Percentiles rank a stretch among this genome's conserved stretches.
Conservation (phyloP, 2,888 invertebrate genomes). For the Agrenia bidenticulata region DNA sequence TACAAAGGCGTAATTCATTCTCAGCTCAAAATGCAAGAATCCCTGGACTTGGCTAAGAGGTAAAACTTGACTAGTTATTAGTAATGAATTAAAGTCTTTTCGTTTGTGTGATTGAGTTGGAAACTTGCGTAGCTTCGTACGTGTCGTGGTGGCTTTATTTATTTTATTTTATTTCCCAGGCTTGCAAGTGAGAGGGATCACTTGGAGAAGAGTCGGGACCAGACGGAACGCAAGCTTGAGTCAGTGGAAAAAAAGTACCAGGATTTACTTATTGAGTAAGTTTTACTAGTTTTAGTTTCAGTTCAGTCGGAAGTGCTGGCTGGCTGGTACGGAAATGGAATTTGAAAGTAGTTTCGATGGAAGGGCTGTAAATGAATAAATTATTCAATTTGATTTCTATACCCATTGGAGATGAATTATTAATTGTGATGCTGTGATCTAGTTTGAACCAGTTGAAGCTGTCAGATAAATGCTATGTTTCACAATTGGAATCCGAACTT, state of each 20-base stretch:
- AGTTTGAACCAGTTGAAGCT: slow-evolving; percentile 25
- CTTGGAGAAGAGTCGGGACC: slow-evolving; percentile 18
- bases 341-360: too few species aligned
- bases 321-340: too few species aligned
- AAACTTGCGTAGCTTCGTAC: too few species aligned
- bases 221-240: slow-evolving; percentile 1
- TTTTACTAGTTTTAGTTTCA: too few species aligned
- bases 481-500: slow-evolving; percentile 23
- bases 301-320: too few species aligned
- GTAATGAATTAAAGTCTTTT: neutral
- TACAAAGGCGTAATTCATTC: too few species aligned
- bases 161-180: slow-evolving; percentile 9
- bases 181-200: slow-evolving; percentile 21
- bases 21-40: slow-evolving; percentile 10
- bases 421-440: neutral
- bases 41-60: slow-evolving; percentile 16
- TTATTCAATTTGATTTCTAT: too few species aligned
- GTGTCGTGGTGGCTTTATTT: too few species aligned
- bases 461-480: slow-evolving; percentile 8
- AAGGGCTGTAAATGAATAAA: neutral
- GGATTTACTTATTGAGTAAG: slow-evolving; percentile 18
- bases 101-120: too few species aligned
- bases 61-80: neutral
- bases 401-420: too few species aligned
- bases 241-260: slow-evolving; percentile 21